Percentiles rank a stretch among this genome's conserved stretches.
These are phyloP conservation scores for Cheilosia soror DNA, from an alignment of 2,888 invertebrate species.

Conservation along the genomic window DNA sequence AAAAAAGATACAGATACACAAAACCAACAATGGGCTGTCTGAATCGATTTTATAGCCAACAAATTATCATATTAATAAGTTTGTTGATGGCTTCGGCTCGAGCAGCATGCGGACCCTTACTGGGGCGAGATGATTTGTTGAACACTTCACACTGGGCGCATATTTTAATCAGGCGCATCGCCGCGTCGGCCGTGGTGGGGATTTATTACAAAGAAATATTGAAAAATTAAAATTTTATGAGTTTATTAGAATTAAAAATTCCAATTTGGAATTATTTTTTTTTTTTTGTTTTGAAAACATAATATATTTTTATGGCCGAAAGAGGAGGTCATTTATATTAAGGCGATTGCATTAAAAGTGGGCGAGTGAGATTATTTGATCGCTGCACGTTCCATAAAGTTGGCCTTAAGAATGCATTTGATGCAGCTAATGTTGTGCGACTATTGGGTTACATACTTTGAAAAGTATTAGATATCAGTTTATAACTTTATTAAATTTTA, in stretches of 20 bases:
- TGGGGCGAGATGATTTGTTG: slow-evolving; percentile 60
- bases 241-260: slow-evolving; percentile 65
- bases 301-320: slow-evolving; percentile 10
- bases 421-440: background rate
- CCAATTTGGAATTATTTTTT: slow-evolving; percentile 35
- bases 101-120: slow-evolving; percentile 4
- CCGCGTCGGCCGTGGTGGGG: slow-evolving; percentile 4
- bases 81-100: slow-evolving; percentile 62
- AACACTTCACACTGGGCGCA: slow-evolving; percentile 62
- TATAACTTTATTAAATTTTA: slow-evolving; percentile 13
- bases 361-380: background rate
- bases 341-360: background rate
- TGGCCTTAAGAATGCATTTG: background rate
- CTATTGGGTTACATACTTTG: background rate
- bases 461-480: slow-evolving; percentile 7
- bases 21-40: slow-evolving; percentile 66
- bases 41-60: slow-evolving; percentile 69
- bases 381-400: background rate
- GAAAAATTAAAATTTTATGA: slow-evolving; percentile 63
- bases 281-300: slow-evolving; percentile 36
- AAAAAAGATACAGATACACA: slow-evolving; percentile 41
- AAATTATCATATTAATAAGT: slow-evolving; percentile 75
- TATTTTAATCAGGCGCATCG: slow-evolving; percentile 31
- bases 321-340: slow-evolving; percentile 5
- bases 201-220: slow-evolving; percentile 34